phyloP scores from a whole-genome alignment of 2,888 invertebrate species.

The Cremastinae sp. region DNA sequence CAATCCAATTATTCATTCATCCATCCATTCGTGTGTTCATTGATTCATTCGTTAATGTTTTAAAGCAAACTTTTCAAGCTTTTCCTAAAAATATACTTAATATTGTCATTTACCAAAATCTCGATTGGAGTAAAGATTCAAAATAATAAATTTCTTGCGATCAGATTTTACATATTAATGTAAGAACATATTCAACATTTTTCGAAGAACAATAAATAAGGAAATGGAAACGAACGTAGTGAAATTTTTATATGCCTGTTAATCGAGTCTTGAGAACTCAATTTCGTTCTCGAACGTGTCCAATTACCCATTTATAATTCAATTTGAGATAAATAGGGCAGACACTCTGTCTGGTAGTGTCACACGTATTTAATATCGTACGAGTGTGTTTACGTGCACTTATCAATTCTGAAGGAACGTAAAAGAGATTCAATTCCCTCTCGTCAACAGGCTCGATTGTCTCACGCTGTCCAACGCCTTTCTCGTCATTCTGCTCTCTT shows the following conservation, averaged over 20 bases:
- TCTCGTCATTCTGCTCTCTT: constrained; percentile 43
- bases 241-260: constrained; percentile 23
- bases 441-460: constrained; percentile 57
- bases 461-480: constrained; percentile 58
- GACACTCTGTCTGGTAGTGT: constrained; percentile 36
- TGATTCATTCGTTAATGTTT: too few species aligned
- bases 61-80: too few species aligned
- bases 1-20: too few species aligned
- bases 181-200: too few species aligned
- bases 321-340: constrained; percentile 50
- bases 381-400: constrained; percentile 22
- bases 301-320: constrained; percentile 53
- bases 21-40: too few species aligned
- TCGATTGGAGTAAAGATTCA: too few species aligned
- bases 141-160: too few species aligned
- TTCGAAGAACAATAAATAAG: not conserved
- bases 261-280: constrained; percentile 45
- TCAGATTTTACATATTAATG: too few species aligned
- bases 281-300: constrained; percentile 47
- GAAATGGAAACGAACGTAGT: not conserved
- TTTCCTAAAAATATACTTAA: too few species aligned
- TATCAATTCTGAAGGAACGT: constrained; percentile 34
- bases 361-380: constrained; percentile 9
- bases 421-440: constrained; percentile 54
- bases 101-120: too few species aligned